Conservation (phyloP, 2,888 invertebrate species). For the Thelaira solivaga region DNA sequence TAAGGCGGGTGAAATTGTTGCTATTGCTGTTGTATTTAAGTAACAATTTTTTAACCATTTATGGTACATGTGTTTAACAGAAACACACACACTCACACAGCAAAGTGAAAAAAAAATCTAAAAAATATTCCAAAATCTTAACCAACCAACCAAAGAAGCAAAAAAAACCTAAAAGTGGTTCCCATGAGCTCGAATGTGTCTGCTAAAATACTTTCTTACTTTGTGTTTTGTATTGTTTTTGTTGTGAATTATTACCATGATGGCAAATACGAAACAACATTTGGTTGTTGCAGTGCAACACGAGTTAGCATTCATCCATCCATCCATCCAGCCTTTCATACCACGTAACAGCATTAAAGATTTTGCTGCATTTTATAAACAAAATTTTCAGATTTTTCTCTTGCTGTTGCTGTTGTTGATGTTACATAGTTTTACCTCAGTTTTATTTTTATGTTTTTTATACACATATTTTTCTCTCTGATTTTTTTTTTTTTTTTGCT, state of each 20-base stretch:
- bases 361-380: conserved; percentile 41
- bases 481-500: conserved; percentile 59
- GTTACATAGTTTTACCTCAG: conserved; percentile 51
- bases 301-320: conserved; percentile 13
- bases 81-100: neutral
- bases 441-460: neutral
- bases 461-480: conserved; percentile 22
- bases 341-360: conserved; percentile 39
- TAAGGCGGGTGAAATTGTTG: conserved; percentile 35
- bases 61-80: conserved; percentile 49
- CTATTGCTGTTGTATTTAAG: conserved; percentile 33
- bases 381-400: conserved; percentile 20
- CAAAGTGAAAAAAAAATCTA: neutral
- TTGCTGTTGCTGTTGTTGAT: neutral
- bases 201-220: conserved; percentile 70
- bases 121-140: conserved; percentile 10
- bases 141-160: too few species aligned
- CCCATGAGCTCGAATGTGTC: conserved; percentile 74
- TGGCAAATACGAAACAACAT: conserved; percentile 64
- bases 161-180: conserved; percentile 73
- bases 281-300: conserved; percentile 71
- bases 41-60: conserved; percentile 50
- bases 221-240: conserved; percentile 56
- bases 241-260: conserved; percentile 76
- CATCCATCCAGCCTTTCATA: conserved; percentile 8